Conservation (phyloP, 2,797 vertebrate genomes). For the Moxostoma hubbsi region DNA sequence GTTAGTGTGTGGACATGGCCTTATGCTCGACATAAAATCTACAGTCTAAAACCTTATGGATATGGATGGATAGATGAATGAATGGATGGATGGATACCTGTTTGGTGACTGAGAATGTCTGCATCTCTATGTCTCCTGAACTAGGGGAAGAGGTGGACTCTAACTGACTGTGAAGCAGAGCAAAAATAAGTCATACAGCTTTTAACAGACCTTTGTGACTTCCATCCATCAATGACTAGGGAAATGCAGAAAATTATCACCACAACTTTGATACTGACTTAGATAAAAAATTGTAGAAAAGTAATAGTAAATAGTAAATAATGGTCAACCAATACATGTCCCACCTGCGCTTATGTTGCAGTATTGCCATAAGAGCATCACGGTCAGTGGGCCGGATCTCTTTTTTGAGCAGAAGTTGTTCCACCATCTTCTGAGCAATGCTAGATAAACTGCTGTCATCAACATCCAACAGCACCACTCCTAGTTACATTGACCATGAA, state of each 20-base stretch:
- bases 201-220: not conserved
- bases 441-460: slow-evolving; percentile 77
- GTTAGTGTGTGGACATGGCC: no score
- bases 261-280: no score
- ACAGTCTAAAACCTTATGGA: no score
- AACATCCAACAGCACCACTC: slow-evolving; percentile 82
- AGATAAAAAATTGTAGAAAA: no score
- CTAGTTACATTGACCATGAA: slow-evolving; percentile 66
- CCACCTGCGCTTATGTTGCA: slow-evolving; percentile 90
- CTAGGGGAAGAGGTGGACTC: slow-evolving; percentile 49
- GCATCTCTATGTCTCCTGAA: slow-evolving; percentile 77
- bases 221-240: no score
- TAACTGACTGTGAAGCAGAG: slow-evolving; percentile 72
- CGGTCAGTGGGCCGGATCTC: slow-evolving; percentile 80
- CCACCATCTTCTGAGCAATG: slow-evolving; percentile 78
- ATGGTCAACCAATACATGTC: not conserved
- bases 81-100: slow-evolving; percentile 57
- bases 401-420: slow-evolving; percentile 79
- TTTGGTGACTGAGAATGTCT: slow-evolving; percentile 73
- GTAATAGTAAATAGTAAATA: not conserved
- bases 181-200: slow-evolving; percentile 2
- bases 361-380: slow-evolving; percentile 76
- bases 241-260: no score
- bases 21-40: no score
- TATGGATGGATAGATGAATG: not conserved